A percentile compares a stretch with the other conserved stretches of the same genome.
Evolutionary conservation across 2,888 invertebrate species (phyloP).

Genomic region (Drosophila antonietae): DNA sequence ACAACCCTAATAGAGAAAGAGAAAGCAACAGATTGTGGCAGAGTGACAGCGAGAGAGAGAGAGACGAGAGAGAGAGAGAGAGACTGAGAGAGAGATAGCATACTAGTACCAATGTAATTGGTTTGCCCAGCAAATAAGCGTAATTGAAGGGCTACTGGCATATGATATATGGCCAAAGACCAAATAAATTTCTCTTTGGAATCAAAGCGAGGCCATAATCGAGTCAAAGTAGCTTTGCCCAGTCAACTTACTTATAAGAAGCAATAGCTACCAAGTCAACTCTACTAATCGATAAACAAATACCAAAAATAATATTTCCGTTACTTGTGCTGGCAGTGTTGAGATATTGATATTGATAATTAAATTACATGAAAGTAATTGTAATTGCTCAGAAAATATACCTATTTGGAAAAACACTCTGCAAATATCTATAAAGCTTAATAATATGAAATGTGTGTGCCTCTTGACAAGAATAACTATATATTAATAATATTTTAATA

Average conservation of each 20-base stretch:
- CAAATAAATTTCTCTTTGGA: constrained; percentile 5
- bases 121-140: constrained; percentile 29
- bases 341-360: background rate
- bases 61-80: constrained; percentile 9
- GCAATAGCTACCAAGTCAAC: background rate
- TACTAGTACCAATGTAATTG: constrained; percentile 32
- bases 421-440: too few species aligned
- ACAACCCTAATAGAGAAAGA: constrained; percentile 13
- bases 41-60: background rate
- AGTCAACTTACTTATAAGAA: constrained; percentile 2
- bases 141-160: constrained; percentile 39
- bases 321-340: background rate
- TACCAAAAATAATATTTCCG: background rate
- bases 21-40: background rate
- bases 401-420: too few species aligned
- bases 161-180: constrained; percentile 41
- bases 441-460: too few species aligned
- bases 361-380: background rate
- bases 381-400: too few species aligned
- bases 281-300: background rate
- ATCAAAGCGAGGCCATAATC: constrained; percentile 30
- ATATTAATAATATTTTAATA: too few species aligned
- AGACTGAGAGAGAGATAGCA: constrained; percentile 8
- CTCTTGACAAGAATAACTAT: too few species aligned
- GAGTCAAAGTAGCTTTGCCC: constrained; percentile 8